Evolutionary conservation across 2,888 invertebrate species (phyloP).

Genomic region (Luffia ferchaultella): DNA sequence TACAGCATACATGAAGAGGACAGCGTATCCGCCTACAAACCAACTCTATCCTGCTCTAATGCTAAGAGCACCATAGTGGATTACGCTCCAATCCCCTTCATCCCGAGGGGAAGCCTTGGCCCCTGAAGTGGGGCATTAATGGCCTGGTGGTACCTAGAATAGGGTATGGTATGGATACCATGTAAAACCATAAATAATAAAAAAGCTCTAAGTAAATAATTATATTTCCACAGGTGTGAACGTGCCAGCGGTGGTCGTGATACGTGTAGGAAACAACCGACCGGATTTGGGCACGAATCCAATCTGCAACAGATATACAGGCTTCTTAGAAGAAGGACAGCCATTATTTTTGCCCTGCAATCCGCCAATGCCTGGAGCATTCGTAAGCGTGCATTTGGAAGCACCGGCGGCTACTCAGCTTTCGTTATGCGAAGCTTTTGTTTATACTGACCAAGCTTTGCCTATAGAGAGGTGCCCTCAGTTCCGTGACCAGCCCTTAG

Average conservation of each 20-base stretch:
- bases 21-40: too few relatives aligned
- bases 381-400: slow-evolving; percentile 91
- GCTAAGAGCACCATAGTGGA: too few relatives aligned
- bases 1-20: too few relatives aligned
- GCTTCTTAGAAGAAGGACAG: slow-evolving; percentile 86
- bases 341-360: slow-evolving; percentile 92
- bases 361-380: slow-evolving; percentile 94
- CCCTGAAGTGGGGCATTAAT: too few relatives aligned
- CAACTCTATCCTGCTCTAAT: too few relatives aligned
- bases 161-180: too few relatives aligned
- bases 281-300: slow-evolving; percentile 93
- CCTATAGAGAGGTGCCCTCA: slow-evolving; percentile 93
- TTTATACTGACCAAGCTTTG: slow-evolving; percentile 89
- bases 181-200: too few relatives aligned
- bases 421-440: slow-evolving; percentile 92
- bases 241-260: slow-evolving; percentile 85
- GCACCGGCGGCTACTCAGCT: slow-evolving; percentile 76
- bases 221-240: slow-evolving; percentile 77
- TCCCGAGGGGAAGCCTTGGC: too few relatives aligned
- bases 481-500: slow-evolving; percentile 87
- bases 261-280: slow-evolving; percentile 91
- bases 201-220: too few relatives aligned
- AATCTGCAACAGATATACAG: slow-evolving; percentile 89
- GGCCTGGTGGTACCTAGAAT: too few relatives aligned
- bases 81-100: too few relatives aligned